Conservation (phyloP, 1,140 invertebrate genomes). For the Hyphantria cunea region DNA sequence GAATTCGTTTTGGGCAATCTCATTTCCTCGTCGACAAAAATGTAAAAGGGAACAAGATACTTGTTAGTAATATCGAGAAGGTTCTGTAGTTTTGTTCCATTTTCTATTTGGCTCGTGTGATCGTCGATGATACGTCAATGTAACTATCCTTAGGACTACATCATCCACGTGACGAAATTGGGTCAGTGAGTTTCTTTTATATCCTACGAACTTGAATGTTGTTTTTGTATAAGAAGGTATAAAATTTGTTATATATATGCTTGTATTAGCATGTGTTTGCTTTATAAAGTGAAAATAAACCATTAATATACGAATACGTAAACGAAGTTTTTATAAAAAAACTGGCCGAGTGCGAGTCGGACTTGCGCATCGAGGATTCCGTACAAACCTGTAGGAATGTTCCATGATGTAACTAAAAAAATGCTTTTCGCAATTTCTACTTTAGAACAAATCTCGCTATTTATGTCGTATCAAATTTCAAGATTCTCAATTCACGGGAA, state of each 20-base stretch:
- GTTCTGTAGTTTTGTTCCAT: constrained; percentile 1
- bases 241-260: neutral
- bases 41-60: neutral
- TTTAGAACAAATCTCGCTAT: no score
- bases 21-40: neutral
- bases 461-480: no score
- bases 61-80: constrained; percentile 1
- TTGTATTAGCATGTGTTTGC: neutral
- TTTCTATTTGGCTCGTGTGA: neutral
- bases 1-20: neutral
- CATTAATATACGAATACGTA: no score
- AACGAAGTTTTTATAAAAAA: no score
- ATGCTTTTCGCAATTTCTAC: no score
- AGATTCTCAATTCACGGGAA: no score
- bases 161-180: constrained; percentile 1
- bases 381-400: no score
- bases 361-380: no score
- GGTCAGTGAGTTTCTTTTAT: constrained; percentile 2
- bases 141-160: neutral
- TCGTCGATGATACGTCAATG: constrained; percentile 5
- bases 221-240: neutral
- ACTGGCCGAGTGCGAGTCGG: no score
- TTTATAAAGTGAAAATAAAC: neutral
- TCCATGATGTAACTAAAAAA: no score
- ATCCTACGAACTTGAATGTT: neutral